Evolutionary conservation across 2,113 vertebrate genomes (phyloP).

Genomic region (Salminus brasiliensis): DNA sequence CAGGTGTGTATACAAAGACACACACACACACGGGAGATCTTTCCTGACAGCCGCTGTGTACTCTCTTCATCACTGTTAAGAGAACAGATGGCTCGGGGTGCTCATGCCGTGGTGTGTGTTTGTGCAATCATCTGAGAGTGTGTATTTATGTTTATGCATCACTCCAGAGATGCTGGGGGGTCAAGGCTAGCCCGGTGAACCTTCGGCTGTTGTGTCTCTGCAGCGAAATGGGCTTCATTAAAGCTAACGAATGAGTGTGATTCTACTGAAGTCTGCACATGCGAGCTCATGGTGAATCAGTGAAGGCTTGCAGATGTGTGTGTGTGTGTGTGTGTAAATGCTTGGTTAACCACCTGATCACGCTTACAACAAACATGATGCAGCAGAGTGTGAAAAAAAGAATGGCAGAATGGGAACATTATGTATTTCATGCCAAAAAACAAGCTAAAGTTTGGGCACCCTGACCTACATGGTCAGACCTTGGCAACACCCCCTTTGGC

Average conservation of each 20-base stretch:
- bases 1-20: constrained; percentile 45
- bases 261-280: not conserved
- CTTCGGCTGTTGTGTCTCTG: constrained; percentile 10
- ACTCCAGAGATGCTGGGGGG: constrained; percentile 20
- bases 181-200: constrained; percentile 11
- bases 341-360: constrained; percentile 34
- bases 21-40: constrained; percentile 34
- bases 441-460: no score
- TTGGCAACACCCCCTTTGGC: no score
- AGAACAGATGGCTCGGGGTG: constrained; percentile 42
- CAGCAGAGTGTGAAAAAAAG: constrained; percentile 22
- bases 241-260: not conserved
- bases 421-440: not conserved
- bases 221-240: constrained; percentile 18
- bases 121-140: not conserved
- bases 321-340: constrained; percentile 28
- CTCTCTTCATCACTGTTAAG: constrained; percentile 24
- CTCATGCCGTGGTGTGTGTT: constrained; percentile 3
- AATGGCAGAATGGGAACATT: not conserved
- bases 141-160: constrained; percentile 39
- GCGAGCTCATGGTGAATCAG: constrained; percentile 14
- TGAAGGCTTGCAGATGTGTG: constrained; percentile 29
- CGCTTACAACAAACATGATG: constrained; percentile 31
- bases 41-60: constrained; percentile 42
- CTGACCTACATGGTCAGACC: no score